Evolutionary conservation across 2,888 invertebrate genomes (phyloP).

Genomic region (Liodrosophila aerea): DNA sequence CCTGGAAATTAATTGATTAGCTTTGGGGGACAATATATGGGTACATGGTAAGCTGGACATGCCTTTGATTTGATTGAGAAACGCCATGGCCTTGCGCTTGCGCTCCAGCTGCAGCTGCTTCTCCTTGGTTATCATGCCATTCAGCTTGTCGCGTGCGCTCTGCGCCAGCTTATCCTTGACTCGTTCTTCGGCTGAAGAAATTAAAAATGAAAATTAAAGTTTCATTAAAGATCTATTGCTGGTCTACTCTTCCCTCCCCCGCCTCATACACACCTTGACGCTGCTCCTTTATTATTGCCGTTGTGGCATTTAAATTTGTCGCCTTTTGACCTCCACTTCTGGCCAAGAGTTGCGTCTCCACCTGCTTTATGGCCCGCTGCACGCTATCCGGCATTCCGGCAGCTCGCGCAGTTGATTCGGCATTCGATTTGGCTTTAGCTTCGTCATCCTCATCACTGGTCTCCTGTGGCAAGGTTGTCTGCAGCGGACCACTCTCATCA

Average conservation of each 20-base stretch:
- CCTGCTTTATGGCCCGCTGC: constrained; percentile 80
- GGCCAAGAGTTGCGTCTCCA: constrained; percentile 80
- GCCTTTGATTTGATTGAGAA: constrained; percentile 85
- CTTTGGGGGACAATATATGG: no score
- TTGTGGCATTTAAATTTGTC: constrained; percentile 22
- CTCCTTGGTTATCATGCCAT: constrained; percentile 84
- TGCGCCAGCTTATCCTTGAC: constrained; percentile 85
- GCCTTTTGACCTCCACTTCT: constrained; percentile 52
- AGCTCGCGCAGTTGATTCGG: constrained; percentile 35
- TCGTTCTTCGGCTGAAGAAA: constrained; percentile 84
- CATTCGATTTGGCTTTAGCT: constrained; percentile 33
- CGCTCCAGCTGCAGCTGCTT: constrained; percentile 87
- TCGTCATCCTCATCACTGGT: constrained; percentile 86
- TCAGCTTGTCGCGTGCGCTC: constrained; percentile 85
- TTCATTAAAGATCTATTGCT: not conserved
- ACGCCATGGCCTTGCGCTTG: constrained; percentile 91
- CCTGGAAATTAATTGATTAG: no score
- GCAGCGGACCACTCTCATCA: constrained; percentile 87
- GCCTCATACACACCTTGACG: constrained; percentile 49
- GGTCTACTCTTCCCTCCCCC: no score
- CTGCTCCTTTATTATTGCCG: constrained; percentile 52
- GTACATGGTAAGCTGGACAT: no score
- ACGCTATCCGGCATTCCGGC: constrained; percentile 78
- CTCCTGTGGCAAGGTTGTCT: constrained; percentile 90
- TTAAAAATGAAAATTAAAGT: not conserved